Conservation (phyloP, 1,140 invertebrate genomes). For the Temnothorax longispinosus region DNA sequence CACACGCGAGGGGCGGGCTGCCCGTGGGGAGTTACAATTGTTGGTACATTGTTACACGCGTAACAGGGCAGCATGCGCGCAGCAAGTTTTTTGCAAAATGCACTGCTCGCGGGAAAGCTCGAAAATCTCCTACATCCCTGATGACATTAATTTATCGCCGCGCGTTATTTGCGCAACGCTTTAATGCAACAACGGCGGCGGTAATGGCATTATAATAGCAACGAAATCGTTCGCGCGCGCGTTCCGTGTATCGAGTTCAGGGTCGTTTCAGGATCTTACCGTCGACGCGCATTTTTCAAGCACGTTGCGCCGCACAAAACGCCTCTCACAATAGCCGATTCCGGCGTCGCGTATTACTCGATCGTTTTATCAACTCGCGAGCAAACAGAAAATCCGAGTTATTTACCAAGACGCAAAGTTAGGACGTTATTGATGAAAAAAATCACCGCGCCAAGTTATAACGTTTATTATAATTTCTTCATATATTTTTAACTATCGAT, state of each 20-base stretch:
- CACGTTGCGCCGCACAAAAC: background rate
- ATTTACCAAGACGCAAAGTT: background rate
- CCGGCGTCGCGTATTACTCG: background rate
- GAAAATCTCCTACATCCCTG: slow-evolving; percentile 65
- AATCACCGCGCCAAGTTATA: background rate
- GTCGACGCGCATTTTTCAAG: slow-evolving; percentile 23
- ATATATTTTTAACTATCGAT: background rate
- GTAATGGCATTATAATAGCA: slow-evolving; percentile 64
- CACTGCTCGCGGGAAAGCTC: slow-evolving; percentile 26
- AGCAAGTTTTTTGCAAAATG: slow-evolving; percentile 73
- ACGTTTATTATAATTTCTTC: background rate
- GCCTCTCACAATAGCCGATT: background rate
- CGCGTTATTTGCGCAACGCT: slow-evolving; percentile 59
- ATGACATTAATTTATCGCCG: slow-evolving; percentile 72
- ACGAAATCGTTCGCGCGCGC: slow-evolving; percentile 58
- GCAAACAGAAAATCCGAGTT: background rate
- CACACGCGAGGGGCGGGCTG: background rate
- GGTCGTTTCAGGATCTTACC: slow-evolving; percentile 43
- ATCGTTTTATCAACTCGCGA: background rate
- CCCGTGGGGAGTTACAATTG: slow-evolving; percentile 50
- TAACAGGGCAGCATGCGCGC: slow-evolving; percentile 69
- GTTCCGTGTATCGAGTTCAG: slow-evolving; percentile 67
- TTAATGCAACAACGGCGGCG: slow-evolving; percentile 58
- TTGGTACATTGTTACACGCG: slow-evolving; percentile 70
- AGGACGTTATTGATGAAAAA: background rate